phyloP scores from a whole-genome alignment of 2,113 vertebrate species.

The Amazona guildingii region DNA sequence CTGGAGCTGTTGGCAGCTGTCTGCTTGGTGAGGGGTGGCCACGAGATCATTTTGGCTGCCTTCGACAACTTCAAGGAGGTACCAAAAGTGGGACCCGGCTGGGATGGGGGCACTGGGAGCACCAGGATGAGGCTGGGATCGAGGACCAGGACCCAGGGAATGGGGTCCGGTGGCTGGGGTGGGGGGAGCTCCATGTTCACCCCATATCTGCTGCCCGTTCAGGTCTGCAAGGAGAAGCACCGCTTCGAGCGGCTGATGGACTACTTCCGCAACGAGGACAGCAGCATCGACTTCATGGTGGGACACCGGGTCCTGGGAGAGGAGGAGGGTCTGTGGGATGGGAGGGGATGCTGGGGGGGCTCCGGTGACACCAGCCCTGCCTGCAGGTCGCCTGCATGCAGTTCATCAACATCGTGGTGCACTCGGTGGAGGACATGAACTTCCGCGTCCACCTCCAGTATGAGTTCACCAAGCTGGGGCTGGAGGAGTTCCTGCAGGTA shows the following conservation, averaged over 20 bases:
- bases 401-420: slow-evolving; percentile 98
- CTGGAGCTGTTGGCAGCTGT: slow-evolving; percentile 95
- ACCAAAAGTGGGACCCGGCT: background rate
- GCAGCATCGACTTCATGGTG: slow-evolving; percentile 98
- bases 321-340: background rate
- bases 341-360: no score
- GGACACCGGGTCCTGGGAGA: background rate
- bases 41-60: slow-evolving; percentile 96
- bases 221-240: slow-evolving; percentile 96
- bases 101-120: background rate
- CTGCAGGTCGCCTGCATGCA: slow-evolving; percentile 97
- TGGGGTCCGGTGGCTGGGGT: background rate
- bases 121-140: background rate
- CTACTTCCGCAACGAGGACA: slow-evolving; percentile 93
- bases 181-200: background rate
- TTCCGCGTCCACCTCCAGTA: slow-evolving; percentile 96
- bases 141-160: background rate
- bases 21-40: slow-evolving; percentile 93
- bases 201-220: accelerated
- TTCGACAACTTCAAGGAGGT: slow-evolving; percentile 99
- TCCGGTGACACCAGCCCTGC: background rate
- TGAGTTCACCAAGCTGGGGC: slow-evolving; percentile 94
- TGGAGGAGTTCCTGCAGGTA: slow-evolving; percentile 95
- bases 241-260: slow-evolving; percentile 98
- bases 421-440: slow-evolving; percentile 99